These are phyloP conservation scores for Ibidorhyncha struthersii DNA, from an alignment of 2,113 vertebrate species.

Conservation along the genomic window DNA sequence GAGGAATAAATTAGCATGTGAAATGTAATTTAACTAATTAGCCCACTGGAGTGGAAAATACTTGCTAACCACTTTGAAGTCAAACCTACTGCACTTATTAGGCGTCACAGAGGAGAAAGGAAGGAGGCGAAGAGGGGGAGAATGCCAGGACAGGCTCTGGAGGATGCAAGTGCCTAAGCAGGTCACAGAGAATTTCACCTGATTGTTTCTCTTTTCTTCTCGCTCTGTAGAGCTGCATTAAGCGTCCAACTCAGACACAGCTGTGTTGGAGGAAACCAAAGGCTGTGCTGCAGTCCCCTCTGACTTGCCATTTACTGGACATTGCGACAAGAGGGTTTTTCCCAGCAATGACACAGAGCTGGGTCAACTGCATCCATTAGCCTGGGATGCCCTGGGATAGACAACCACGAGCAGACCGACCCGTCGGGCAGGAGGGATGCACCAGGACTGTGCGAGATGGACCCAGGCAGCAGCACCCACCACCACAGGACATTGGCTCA, in stretches of 20 bases:
- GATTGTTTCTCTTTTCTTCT: neutral
- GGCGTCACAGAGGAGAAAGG: neutral
- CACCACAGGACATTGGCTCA: accelerated
- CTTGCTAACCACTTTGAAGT: slow-evolving; percentile 53
- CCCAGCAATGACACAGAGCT: accelerated
- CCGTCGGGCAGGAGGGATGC: neutral
- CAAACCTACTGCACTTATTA: neutral
- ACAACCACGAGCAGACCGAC: neutral
- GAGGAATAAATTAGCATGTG: slow-evolving; percentile 60
- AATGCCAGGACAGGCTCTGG: accelerated
- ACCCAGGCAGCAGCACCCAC: neutral
- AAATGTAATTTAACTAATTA: slow-evolving; percentile 67
- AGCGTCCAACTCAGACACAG: neutral
- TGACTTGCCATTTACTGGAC: too few relatives aligned
- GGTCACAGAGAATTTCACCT: neutral
- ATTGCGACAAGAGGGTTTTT: neutral
- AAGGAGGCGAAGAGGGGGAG: neutral
- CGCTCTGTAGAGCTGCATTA: neutral
- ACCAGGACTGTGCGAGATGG: accelerated
- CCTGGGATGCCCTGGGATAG: neutral
- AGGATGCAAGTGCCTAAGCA: neutral
- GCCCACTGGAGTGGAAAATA: slow-evolving; percentile 49
- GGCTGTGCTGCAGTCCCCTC: neutral
- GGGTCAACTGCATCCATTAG: neutral
- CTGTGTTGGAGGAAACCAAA: neutral